Evolutionary conservation across 1,140 invertebrate species (phyloP).

Genomic region (Steinernema feltiae): DNA sequence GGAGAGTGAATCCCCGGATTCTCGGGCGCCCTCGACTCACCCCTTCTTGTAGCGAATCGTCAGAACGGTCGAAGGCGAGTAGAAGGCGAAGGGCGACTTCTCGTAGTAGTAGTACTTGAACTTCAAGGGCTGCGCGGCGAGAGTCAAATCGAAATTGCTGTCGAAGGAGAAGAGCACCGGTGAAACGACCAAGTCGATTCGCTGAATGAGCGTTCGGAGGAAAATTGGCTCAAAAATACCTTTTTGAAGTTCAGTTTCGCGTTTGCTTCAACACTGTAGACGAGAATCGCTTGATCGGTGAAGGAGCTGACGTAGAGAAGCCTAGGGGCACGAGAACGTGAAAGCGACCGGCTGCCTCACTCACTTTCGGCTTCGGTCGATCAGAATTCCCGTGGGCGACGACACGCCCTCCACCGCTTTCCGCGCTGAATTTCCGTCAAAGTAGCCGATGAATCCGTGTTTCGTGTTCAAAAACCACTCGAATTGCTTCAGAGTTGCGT

Average conservation of each 20-base stretch:
- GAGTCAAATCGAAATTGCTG: background rate
- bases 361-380: background rate
- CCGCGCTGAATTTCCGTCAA: background rate
- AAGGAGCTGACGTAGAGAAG: background rate
- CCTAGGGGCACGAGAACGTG: background rate
- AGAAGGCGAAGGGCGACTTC: background rate
- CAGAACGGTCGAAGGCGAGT: background rate
- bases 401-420: background rate
- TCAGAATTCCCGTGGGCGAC: background rate
- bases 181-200: background rate
- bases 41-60: background rate
- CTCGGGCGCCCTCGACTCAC: background rate
- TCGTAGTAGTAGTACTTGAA: slow-evolving; percentile 10
- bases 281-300: background rate
- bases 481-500: background rate
- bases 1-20: background rate
- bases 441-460: background rate
- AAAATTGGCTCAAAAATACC: background rate
- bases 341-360: background rate
- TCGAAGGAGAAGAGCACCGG: slow-evolving; percentile 4
- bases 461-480: slow-evolving; percentile 3
- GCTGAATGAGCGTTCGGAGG: too few relatives aligned
- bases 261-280: background rate
- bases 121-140: background rate
- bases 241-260: background rate